Evolutionary conservation across 1,140 invertebrate species (phyloP).

Genomic region (Aradophagus sp.): DNA sequence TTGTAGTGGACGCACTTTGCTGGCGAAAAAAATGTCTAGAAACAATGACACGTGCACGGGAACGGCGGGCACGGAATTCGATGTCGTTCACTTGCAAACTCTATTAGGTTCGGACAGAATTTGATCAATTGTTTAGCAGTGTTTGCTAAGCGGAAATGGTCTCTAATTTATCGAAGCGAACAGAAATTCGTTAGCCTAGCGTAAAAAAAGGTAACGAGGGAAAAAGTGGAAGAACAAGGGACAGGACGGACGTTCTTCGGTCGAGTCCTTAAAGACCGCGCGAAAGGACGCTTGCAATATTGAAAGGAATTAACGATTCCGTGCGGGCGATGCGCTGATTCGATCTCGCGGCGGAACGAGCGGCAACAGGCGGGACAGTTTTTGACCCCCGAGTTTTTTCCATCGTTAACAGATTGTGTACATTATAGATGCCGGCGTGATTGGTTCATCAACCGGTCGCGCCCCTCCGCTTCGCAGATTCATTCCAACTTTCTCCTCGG

Average conservation of each 20-base stretch:
- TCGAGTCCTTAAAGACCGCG: slow-evolving; percentile 34
- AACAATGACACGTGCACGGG: too few species aligned
- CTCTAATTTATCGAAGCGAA: slow-evolving; percentile 29
- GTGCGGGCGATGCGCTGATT: slow-evolving; percentile 34
- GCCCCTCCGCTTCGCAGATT: slow-evolving; percentile 42
- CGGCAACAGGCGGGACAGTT: slow-evolving; percentile 16
- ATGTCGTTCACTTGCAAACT: too few species aligned
- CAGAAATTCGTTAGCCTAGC: too few species aligned
- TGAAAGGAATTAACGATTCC: slow-evolving; percentile 60
- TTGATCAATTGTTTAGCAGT: slow-evolving; percentile 38
- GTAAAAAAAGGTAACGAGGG: too few species aligned
- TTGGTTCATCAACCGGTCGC: slow-evolving; percentile 68
- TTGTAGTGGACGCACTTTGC: too few species aligned
- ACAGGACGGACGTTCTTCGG: too few species aligned
- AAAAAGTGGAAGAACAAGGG: too few species aligned
- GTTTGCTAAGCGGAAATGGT: slow-evolving; percentile 21
- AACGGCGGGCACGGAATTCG: too few species aligned
- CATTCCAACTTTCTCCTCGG: slow-evolving; percentile 16
- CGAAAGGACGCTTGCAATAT: slow-evolving; percentile 55
- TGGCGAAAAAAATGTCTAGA: too few species aligned
- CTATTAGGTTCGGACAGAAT: too few species aligned
- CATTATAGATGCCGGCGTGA: slow-evolving; percentile 70
- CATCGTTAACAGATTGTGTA: slow-evolving; percentile 69
- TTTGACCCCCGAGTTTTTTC: slow-evolving; percentile 44
- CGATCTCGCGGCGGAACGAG: slow-evolving; percentile 25